phyloP scores from a whole-genome alignment of 2,113 vertebrate genomes.

The Gyps fulvus region DNA sequence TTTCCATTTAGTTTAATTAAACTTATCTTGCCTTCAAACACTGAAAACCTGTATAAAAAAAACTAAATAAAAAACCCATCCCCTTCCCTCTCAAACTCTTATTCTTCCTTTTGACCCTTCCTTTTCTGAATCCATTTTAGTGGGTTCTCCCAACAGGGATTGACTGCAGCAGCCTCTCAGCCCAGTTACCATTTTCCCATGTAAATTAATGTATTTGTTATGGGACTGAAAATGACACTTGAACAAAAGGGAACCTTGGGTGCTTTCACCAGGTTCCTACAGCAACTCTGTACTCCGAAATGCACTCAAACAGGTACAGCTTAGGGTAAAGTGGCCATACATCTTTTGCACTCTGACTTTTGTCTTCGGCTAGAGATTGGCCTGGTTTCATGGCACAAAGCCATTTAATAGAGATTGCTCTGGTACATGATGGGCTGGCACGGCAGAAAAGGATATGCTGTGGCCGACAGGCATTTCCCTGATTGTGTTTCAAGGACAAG shows the following conservation, averaged over 20 bases:
- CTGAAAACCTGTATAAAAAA: not conserved
- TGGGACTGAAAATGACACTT: not conserved
- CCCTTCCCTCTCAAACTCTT: not conserved
- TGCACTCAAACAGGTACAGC: not conserved
- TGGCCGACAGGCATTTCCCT: not conserved
- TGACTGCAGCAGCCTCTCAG: not conserved
- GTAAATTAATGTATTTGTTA: not conserved
- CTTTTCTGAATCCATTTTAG: not conserved
- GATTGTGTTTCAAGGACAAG: not conserved
- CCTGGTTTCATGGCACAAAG: not conserved
- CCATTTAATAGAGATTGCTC: not conserved
- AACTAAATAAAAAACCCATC: not conserved
- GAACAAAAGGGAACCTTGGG: not conserved
- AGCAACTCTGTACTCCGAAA: not conserved
- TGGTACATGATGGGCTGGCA: not conserved
- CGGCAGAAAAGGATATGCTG: not conserved
- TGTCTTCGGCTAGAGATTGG: not conserved
- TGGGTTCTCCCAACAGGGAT: not conserved
- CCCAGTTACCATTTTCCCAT: not conserved
- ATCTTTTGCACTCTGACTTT: not conserved
- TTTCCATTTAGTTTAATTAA: slow-evolving; percentile 28
- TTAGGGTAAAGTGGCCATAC: not conserved
- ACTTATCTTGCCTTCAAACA: not conserved
- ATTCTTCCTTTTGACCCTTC: not conserved
- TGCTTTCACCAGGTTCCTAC: not conserved